Base-by-base conservation (phyloP, 1,140 invertebrate genomes). In the Dreissena rostriformis region DNA sequence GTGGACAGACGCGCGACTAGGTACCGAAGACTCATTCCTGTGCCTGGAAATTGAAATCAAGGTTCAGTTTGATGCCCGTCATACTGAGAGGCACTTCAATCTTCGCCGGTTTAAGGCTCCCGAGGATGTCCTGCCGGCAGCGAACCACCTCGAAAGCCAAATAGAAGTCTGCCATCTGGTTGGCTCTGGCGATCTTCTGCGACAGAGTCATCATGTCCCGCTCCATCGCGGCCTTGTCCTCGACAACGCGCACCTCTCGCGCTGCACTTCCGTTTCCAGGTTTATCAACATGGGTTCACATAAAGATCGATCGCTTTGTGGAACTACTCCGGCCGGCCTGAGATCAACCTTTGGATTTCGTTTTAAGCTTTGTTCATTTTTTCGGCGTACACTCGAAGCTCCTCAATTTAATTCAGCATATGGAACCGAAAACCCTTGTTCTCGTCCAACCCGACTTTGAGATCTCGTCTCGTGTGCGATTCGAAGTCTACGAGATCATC, bases 81-180 rank as follows among this genome's bases (percentile, higher is more conserved):
- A 82, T 70, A 57, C 65, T 70, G 29, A 68, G 51, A 7, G 80
- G 79, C 10, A 79, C 53, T 19, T 82, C 79, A 24, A 77, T 87
- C 53, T 82, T 84, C n/a, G 75, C 66, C 19, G 61, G 29, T n/a
- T 24, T 57, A 24, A 87, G 49, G n/a, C 74, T 71, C 1, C 63
- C 65, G 15, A 66, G 26, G 7, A 87, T 79, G 14, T 55, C 26
- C 2, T 65, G 53, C 12, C 53, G 55, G 67, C 51, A 22, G 22
- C 80, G 74, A 5, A 87, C 86, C 15, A 87, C 19, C 28, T 87
- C 86, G 10, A 82, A 82, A 66, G 85, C 83, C 12, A 82, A 85
- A 26, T 82, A 82, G 63, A 80, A 87, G 67, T 87, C 86, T n/a
- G 85, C 71, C 66, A 87, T 87, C 26, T 87, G 82, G 63, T 68